phyloP scores from a whole-genome alignment of 2,113 vertebrate species.

The Austrofundulus limnaeus region DNA sequence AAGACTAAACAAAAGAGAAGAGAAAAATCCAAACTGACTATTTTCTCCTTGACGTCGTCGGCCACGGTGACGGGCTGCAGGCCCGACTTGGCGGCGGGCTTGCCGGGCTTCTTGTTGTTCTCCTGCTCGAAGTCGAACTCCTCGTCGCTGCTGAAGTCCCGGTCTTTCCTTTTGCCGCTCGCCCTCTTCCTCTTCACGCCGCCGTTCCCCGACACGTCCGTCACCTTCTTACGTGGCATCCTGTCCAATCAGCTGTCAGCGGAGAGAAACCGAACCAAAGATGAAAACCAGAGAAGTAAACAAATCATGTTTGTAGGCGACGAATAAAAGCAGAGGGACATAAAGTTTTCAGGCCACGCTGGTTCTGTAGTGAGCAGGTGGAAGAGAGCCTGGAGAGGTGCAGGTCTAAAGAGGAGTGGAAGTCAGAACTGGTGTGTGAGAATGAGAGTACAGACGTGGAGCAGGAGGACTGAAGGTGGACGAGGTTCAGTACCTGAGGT shows the following conservation, averaged over 20 bases:
- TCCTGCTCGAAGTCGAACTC: constrained; percentile 84
- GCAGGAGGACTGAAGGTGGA: too few relatives aligned
- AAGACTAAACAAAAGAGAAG: background rate
- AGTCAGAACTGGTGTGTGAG: too few relatives aligned
- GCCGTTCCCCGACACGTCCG: constrained; percentile 78
- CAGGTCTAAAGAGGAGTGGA: too few relatives aligned
- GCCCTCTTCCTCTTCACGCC: constrained; percentile 79
- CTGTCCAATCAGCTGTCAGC: constrained; percentile 37
- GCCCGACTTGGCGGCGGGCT: constrained; percentile 72
- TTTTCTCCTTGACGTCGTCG: constrained; percentile 88
- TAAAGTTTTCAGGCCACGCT: too few relatives aligned
- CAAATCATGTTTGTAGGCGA: too few relatives aligned
- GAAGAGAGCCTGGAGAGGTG: too few relatives aligned
- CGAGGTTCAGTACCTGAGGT: too few relatives aligned
- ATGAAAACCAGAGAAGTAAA: too few relatives aligned
- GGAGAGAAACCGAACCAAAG: background rate
- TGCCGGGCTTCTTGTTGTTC: constrained; percentile 82
- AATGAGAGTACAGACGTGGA: too few relatives aligned
- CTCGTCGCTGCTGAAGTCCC: constrained; percentile 83
- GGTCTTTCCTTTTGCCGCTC: constrained; percentile 77
- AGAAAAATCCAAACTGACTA: constrained; percentile 74
- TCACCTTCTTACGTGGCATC: constrained; percentile 85
- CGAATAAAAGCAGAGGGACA: too few relatives aligned
- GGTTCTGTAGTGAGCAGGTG: too few relatives aligned
- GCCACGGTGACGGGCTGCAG: constrained; percentile 84